Evolutionary conservation across 2,113 vertebrate species (phyloP).

Genomic region (Hiodon alosoides): DNA sequence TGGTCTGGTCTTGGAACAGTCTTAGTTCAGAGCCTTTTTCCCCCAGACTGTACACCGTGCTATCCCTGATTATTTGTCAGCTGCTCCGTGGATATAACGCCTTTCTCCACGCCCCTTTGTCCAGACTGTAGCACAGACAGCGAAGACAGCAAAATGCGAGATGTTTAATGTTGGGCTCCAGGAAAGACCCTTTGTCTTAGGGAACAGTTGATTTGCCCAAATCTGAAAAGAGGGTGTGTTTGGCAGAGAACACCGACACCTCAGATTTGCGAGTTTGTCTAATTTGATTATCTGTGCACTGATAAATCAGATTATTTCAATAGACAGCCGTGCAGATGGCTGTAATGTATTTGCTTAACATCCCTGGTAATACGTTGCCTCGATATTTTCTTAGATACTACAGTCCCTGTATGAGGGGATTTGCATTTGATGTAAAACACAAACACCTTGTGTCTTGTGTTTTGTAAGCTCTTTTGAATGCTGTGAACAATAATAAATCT

Average conservation of each 20-base stretch:
- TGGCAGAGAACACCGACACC: not conserved
- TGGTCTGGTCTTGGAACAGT: not conserved
- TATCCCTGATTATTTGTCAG: not conserved
- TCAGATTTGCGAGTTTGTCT: not conserved
- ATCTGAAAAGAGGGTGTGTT: not conserved
- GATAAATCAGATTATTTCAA: slow-evolving; percentile 16
- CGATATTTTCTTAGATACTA: not conserved
- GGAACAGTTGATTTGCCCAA: not conserved
- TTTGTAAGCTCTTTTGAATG: too few species aligned
- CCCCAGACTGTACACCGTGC: not conserved
- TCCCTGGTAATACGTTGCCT: slow-evolving; percentile 2
- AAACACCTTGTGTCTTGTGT: too few species aligned
- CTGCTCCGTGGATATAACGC: not conserved
- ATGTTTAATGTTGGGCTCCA: too few species aligned
- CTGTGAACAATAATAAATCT: too few species aligned
- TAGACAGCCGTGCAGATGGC: slow-evolving; percentile 7
- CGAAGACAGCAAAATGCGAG: too few species aligned
- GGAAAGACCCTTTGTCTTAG: not conserved
- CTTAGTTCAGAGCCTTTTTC: not conserved
- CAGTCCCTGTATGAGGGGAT: not conserved
- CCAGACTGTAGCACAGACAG: too few species aligned
- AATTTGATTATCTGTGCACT: slow-evolving; percentile 19
- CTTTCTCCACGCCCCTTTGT: not conserved
- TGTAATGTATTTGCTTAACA: slow-evolving; percentile 4
- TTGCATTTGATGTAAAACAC: not conserved